These are phyloP conservation scores for Trigoniulus corallinus DNA, from an alignment of 1,140 invertebrate species.

Conservation along the genomic window DNA sequence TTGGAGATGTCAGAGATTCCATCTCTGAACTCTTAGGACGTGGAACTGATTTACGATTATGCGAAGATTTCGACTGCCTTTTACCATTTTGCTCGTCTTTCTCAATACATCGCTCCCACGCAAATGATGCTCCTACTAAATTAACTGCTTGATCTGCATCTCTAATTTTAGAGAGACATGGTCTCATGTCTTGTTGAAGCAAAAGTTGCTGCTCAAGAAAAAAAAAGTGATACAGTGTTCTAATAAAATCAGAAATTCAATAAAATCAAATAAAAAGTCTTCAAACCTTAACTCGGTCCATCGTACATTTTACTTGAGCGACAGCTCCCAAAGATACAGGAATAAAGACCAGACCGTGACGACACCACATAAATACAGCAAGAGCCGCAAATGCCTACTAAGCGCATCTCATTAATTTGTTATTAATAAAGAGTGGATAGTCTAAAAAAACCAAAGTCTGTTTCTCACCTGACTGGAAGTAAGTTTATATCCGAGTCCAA, in stretches of 20 bases:
- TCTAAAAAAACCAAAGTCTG: neutral
- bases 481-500: slow-evolving; percentile 37
- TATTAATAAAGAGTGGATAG: too few species aligned
- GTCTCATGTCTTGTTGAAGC: neutral
- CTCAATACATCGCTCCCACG: slow-evolving; percentile 3
- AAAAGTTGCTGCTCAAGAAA: too few species aligned
- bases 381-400: neutral
- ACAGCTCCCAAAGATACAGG: neutral
- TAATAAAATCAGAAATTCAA: too few species aligned
- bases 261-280: too few species aligned
- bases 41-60: too few species aligned
- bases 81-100: too few species aligned
- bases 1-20: slow-evolving; percentile 4
- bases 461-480: slow-evolving; percentile 38
- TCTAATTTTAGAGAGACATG: neutral
- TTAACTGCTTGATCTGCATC: neutral
- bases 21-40: slow-evolving; percentile 9
- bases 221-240: too few species aligned
- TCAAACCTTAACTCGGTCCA: neutral
- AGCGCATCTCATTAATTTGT: neutral
- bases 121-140: neutral
- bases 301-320: neutral
- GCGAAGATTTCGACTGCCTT: slow-evolving; percentile 2
- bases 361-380: neutral
- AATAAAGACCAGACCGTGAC: neutral